Base-by-base conservation (phyloP, 2,797 vertebrate genomes). In the Bovichtus variegatus region DNA sequence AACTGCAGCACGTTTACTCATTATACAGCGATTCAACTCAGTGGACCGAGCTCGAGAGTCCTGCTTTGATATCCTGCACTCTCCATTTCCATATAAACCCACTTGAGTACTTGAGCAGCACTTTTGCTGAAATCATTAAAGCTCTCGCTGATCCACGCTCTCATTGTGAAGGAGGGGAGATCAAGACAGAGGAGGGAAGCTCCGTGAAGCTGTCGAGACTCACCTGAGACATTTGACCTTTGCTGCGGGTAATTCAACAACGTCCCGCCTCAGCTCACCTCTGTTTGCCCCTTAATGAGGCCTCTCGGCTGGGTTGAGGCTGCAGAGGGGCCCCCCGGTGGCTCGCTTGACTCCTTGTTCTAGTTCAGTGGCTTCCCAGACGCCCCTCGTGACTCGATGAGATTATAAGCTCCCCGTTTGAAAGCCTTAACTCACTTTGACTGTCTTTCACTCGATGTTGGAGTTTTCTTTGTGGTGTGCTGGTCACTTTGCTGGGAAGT, bases 171-270 rank as follows among this genome's bases (percentile, higher is more conserved):
- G 36, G 47, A 5, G 27, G 10, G 12, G 19, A 6, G 41, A 21
- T 81, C 53, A 78, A 46, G 71, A 38, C 65, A 72, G 43, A 44
- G 19, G 25, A 61, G 49, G 25, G 57, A 25, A 53, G 69, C 62
- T 69, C 34, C 2, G 0, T 36, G 38, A 78, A 73, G 54, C 78
- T 43, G 57, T 68, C 25, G 19, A 58, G 64, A 59, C 87, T 77
- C 80, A 89, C 88, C 86, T 89, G 80, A 90, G 76, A 70, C 59
- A 38, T 80, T 78, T 90, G 83, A 87, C 78, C 89, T 83, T 76
- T 76, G 70, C 47, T 41, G 68, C 9, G 13, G 63, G 49, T 68
- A 72, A 50, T 76, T 85, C 70, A 73, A 67, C 80, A 83, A 49
- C n/a, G 44, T 54, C 80, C 36, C 23, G 1, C 62, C 85, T 68